These are phyloP conservation scores for Oncorhynchus masou DNA, from an alignment of 2,113 vertebrate genomes.

Conservation along the genomic window DNA sequence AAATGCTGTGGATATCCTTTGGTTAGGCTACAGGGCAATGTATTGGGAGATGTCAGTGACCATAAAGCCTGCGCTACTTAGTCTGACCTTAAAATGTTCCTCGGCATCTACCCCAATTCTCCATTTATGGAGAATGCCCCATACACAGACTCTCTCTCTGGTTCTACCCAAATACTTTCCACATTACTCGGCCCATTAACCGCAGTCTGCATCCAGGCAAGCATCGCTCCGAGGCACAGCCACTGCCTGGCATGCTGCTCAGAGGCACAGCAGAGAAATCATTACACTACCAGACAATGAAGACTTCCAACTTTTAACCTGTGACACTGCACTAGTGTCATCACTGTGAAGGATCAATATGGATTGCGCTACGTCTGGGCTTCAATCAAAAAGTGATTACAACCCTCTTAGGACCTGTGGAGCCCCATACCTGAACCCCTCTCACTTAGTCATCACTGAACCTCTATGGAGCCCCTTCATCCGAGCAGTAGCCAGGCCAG, in stretches of 20 bases:
- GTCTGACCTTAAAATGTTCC: slow-evolving; percentile 15
- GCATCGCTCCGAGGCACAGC: slow-evolving; percentile 14
- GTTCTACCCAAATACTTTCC: slow-evolving; percentile 60
- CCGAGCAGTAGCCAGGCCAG: slow-evolving; percentile 12
- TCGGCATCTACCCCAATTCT: slow-evolving; percentile 25
- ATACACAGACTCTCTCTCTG: slow-evolving; percentile 8
- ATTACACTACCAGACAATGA: neutral
- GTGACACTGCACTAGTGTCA: neutral
- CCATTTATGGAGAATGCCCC: slow-evolving; percentile 6
- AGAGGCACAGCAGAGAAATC: neutral
- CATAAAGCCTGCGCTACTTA: slow-evolving; percentile 14
- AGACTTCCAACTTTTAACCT: neutral
- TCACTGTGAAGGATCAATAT: neutral
- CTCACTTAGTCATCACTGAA: neutral
- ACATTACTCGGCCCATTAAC: slow-evolving; percentile 55
- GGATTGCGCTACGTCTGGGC: neutral
- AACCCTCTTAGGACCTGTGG: neutral
- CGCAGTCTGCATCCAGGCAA: slow-evolving; percentile 15
- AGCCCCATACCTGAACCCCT: neutral
- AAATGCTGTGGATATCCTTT: too few relatives aligned
- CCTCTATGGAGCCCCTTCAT: slow-evolving; percentile 14
- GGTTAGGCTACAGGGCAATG: too few relatives aligned
- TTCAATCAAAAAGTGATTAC: too few relatives aligned
- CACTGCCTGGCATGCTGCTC: neutral
- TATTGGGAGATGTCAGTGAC: neutral